Evolutionary conservation across 2,113 vertebrate genomes (phyloP).

Genomic region (Eolophus roseicapilla): DNA sequence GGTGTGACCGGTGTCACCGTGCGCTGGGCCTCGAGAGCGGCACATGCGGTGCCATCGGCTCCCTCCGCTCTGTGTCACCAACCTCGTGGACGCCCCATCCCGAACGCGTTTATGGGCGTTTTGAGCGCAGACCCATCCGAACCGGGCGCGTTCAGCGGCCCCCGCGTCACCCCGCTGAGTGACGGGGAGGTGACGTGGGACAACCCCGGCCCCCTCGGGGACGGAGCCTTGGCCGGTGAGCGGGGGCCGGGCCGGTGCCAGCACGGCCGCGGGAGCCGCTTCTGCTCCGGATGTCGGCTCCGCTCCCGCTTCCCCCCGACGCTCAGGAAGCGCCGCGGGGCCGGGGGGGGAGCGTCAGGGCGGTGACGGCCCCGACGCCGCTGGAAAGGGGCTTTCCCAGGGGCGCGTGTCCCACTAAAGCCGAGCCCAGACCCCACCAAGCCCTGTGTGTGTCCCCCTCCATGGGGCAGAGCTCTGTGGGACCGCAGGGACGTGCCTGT

Average conservation of each 20-base stretch:
- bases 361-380: neutral
- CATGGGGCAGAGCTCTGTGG: fast-evolving
- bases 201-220: fast-evolving
- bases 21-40: fast-evolving
- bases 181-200: neutral
- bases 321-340: neutral
- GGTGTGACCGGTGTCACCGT: fast-evolving
- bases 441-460: too few species aligned
- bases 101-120: fast-evolving
- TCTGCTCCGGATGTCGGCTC: constrained; percentile 31
- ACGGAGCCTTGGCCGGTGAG: neutral
- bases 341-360: neutral
- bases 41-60: neutral
- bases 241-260: neutral
- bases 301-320: neutral
- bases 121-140: neutral
- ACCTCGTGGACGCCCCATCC: fast-evolving
- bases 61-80: neutral
- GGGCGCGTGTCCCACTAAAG: fast-evolving
- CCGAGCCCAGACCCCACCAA: neutral
- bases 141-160: fast-evolving
- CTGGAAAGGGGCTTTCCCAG: neutral
- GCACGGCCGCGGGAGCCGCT: neutral
- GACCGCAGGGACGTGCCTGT: fast-evolving
- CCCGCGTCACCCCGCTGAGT: neutral